These are phyloP conservation scores for Nannoperca australis DNA, from an alignment of 2,797 vertebrate species.

Conservation along the genomic window DNA sequence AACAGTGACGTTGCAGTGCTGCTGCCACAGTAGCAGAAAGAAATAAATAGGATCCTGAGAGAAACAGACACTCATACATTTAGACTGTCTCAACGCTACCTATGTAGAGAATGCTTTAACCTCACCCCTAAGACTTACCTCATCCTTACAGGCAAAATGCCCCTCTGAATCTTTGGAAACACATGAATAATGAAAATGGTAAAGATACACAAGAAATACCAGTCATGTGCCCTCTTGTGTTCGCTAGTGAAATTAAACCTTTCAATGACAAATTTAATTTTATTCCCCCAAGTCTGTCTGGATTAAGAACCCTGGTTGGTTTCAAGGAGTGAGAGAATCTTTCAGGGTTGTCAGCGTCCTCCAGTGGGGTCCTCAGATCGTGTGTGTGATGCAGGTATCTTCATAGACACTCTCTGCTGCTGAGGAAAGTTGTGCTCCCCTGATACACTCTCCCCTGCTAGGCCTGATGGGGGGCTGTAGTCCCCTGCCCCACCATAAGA, in stretches of 20 bases:
- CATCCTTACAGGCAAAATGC: slow-evolving; percentile 45
- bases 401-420: slow-evolving; percentile 81
- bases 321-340: slow-evolving; percentile 42
- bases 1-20: slow-evolving; percentile 62
- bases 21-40: slow-evolving; percentile 70
- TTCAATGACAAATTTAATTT: slow-evolving; percentile 40
- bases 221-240: slow-evolving; percentile 56
- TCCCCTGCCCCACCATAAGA: slow-evolving; percentile 80
- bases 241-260: slow-evolving; percentile 52
- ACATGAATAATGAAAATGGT: slow-evolving; percentile 55
- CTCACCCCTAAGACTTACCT: slow-evolving; percentile 60
- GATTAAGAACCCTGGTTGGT: slow-evolving; percentile 46
- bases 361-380: slow-evolving; percentile 82
- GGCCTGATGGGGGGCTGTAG: slow-evolving; percentile 84
- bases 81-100: slow-evolving; percentile 61
- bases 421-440: slow-evolving; percentile 82
- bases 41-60: slow-evolving; percentile 86
- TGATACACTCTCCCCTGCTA: slow-evolving; percentile 81
- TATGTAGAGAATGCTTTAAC: slow-evolving; percentile 65
- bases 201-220: slow-evolving; percentile 52
- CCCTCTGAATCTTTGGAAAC: slow-evolving; percentile 77
- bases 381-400: slow-evolving; percentile 76
- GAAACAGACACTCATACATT: slow-evolving; percentile 71
- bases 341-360: slow-evolving; percentile 68
- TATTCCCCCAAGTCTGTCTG: slow-evolving; percentile 23